phyloP scores from a whole-genome alignment of 2,888 invertebrate species.

The Timema cristinae region DNA sequence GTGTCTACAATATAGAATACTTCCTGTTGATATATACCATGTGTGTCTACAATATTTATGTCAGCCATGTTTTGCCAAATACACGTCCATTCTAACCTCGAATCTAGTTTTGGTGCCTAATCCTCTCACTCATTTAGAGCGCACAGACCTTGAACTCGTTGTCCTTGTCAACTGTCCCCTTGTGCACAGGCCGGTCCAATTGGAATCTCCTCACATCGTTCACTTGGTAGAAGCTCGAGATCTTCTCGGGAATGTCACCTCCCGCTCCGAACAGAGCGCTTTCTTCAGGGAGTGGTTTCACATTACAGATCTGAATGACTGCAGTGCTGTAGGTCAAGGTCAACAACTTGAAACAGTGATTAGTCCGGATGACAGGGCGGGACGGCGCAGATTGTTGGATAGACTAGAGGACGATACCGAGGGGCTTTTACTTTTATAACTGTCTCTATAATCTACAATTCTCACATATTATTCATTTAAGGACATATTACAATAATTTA shows the following conservation, averaged over 20 bases:
- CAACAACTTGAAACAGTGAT: constrained; percentile 20
- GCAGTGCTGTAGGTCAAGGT: constrained; percentile 24
- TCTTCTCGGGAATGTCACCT: constrained; percentile 75
- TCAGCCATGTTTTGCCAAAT: too few relatives aligned
- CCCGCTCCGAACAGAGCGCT: constrained; percentile 41
- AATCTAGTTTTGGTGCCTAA: too few relatives aligned
- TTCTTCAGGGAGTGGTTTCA: constrained; percentile 77
- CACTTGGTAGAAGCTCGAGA: constrained; percentile 84
- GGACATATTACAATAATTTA: too few relatives aligned
- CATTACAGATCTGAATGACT: constrained; percentile 93
- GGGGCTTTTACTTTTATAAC: too few relatives aligned
- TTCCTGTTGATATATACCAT: too few relatives aligned
- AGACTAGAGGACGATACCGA: neutral
- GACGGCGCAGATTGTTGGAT: too few relatives aligned
- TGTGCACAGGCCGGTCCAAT: constrained; percentile 84
- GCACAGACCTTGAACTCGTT: constrained; percentile 81
- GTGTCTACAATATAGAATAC: too few relatives aligned
- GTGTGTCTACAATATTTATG: too few relatives aligned
- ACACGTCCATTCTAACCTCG: too few relatives aligned
- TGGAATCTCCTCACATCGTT: constrained; percentile 88
- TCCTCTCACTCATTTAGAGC: too few relatives aligned
- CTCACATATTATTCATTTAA: too few relatives aligned
- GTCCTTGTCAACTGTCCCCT: constrained; percentile 85
- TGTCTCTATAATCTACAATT: too few relatives aligned
- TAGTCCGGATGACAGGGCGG: neutral